Base-by-base conservation (phyloP, 2,888 invertebrate genomes). In the Lepidochitona cinerea region DNA sequence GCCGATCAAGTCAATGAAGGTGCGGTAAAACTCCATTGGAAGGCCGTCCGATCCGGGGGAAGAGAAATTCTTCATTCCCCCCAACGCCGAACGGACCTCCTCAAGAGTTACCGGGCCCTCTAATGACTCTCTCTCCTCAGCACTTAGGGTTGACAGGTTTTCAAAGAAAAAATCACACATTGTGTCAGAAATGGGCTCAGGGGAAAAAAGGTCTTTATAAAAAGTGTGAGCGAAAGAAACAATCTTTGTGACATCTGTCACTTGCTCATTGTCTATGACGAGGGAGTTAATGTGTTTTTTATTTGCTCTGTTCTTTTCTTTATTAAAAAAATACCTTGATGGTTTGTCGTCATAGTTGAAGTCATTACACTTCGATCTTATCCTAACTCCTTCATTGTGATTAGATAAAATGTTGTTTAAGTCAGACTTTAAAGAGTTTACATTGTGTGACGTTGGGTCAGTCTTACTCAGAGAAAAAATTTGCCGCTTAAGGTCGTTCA, bases 1-100 rank as follows among this genome's bases (percentile, higher is more conserved):
- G 35, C 5, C 70, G n/a, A 70, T 18, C 52, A 70, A 32, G 33
- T 70, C 70, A 52, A 70, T 29, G 53, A 70, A 70, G 68, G 37
- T 14, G 3, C 18, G 26, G 41, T 68, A 68, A 68, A 68, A 68
- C 49, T 68, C 68, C 49, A 29, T 68, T 12, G 37, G 26, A 26
- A 68, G 32, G 12, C 53, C 70, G 9, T 70, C 70, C 18, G 53
- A 53, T 4, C 70, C 70, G 26, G 70, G 70, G n/a, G 53, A 53
- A 12, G n/a, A 33, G 33, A 53, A 33, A 52, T 70, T 53, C 6
- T 70, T 37, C 70, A 70, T 70, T 35, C 14, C 53, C 29, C n/a
- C 33, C 5, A 70, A 9, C 3, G 70, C 70, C 12, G 70, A 53
- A 12, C 29, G 18, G 29, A 52, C 6, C 14, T 70, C 70, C 1